These are phyloP conservation scores for Atethmia centrago DNA, from an alignment of 2,888 invertebrate species.

Conservation along the genomic window DNA sequence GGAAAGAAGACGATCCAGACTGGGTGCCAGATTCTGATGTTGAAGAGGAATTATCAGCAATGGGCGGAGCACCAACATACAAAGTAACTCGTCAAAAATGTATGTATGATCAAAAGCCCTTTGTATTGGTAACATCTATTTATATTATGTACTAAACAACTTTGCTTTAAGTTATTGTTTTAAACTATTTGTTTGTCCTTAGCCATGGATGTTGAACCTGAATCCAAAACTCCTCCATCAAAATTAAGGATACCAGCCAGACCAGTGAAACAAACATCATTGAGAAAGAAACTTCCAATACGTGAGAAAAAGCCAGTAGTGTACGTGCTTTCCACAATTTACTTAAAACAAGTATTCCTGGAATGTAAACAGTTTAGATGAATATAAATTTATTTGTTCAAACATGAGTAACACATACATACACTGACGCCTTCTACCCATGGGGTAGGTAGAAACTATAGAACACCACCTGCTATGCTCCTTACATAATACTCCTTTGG, in stretches of 20 bases:
- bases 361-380: neutral
- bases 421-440: too few relatives aligned
- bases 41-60: conserved; percentile 92
- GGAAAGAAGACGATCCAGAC: conserved; percentile 88
- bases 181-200: conserved; percentile 20
- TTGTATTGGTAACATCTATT: neutral
- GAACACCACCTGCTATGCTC: too few relatives aligned
- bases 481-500: too few relatives aligned
- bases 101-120: conserved; percentile 62
- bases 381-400: too few relatives aligned
- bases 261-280: conserved; percentile 68
- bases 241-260: conserved; percentile 53
- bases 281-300: conserved; percentile 61
- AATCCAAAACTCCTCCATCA: conserved; percentile 36
- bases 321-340: conserved; percentile 66
- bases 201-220: conserved; percentile 78
- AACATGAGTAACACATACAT: too few relatives aligned
- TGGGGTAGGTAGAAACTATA: too few relatives aligned
- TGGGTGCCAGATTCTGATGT: conserved; percentile 92
- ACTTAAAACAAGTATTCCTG: neutral
- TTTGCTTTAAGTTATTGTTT: neutral
- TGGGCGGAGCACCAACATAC: conserved; percentile 88
- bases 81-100: conserved; percentile 79
- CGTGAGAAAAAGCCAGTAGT: conserved; percentile 65
- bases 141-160: neutral